A percentile compares a stretch with the other conserved stretches of the same genome.
Conservation (phyloP, 2,797 vertebrate genomes). For the Ceryle rudis region DNA sequence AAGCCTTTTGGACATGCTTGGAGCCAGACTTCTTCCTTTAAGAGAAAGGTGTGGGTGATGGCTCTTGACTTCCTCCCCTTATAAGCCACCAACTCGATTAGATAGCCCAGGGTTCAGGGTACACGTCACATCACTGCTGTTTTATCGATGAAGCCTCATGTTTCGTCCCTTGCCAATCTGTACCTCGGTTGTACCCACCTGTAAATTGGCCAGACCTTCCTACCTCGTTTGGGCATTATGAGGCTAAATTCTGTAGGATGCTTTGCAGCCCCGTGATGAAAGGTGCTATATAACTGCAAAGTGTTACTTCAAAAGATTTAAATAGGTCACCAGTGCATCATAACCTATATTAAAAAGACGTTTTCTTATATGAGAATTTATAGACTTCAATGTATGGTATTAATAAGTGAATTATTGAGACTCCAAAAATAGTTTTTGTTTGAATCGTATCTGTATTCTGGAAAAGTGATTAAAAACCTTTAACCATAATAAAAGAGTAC, state of each 20-base stretch:
- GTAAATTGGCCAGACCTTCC: slow-evolving; percentile 18
- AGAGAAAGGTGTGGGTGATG: not conserved
- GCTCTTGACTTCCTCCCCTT: not conserved
- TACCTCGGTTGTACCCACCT: not conserved
- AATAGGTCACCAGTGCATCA: slow-evolving; percentile 23
- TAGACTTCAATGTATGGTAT: slow-evolving; percentile 58
- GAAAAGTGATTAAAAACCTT: slow-evolving; percentile 62
- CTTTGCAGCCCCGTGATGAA: slow-evolving; percentile 43
- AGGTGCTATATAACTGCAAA: slow-evolving; percentile 64
- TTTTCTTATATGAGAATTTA: slow-evolving; percentile 53
- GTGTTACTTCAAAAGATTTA: slow-evolving; percentile 15
- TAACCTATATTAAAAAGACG: slow-evolving; percentile 14
- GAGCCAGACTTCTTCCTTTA: not conserved
- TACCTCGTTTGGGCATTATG: slow-evolving; percentile 56
- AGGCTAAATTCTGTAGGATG: slow-evolving; percentile 34
- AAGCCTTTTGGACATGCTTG: not conserved
- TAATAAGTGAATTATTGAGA: slow-evolving; percentile 51
- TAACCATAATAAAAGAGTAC: slow-evolving; percentile 12
- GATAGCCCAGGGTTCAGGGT: not conserved
- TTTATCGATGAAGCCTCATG: not conserved
- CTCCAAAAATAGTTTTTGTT: slow-evolving; percentile 40
- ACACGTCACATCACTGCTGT: rapidly evolving
- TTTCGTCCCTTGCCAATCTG: not conserved
- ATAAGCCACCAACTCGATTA: rapidly evolving
- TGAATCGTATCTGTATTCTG: slow-evolving; percentile 49